Percentiles rank a stretch among this genome's conserved stretches.
phyloP scores from a whole-genome alignment of 2,888 invertebrate genomes.

The Phengaris alcon region DNA sequence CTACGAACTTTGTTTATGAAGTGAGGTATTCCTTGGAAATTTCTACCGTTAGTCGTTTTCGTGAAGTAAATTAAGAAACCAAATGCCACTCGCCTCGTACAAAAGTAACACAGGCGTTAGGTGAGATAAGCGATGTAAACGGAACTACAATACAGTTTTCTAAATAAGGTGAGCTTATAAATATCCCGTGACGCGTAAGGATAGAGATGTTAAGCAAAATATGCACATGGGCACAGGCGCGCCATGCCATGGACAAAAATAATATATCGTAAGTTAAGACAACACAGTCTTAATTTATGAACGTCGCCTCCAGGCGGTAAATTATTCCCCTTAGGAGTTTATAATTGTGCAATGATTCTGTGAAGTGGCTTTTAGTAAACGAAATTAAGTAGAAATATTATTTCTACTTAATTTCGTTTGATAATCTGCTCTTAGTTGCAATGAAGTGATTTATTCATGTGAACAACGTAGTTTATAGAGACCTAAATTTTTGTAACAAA shows the following conservation, averaged over 20 bases:
- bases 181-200: conserved; percentile 65
- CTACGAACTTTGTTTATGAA: background rate
- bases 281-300: conserved; percentile 71
- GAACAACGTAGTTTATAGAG: background rate
- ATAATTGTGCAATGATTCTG: background rate
- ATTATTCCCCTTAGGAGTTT: conserved; percentile 55
- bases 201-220: conserved; percentile 64
- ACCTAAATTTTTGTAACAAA: no score
- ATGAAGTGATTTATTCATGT: background rate
- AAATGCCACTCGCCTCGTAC: background rate
- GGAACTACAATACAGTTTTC: conserved; percentile 47
- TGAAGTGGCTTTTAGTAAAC: background rate
- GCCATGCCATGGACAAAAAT: conserved; percentile 52
- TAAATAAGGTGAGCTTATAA: conserved; percentile 69
- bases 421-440: background rate
- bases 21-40: background rate
- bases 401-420: no score
- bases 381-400: background rate
- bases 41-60: background rate
- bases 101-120: conserved; percentile 3
- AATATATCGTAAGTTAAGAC: conserved; percentile 70
- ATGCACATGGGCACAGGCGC: conserved; percentile 50
- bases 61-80: conserved; percentile 6
- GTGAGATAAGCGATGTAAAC: conserved; percentile 37
- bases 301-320: conserved; percentile 61